A percentile compares a stretch with the other conserved stretches of the same genome.
Evolutionary conservation across 92 coral and sea anemone genomes (phyloP).

Genomic region (Siderastrea radians): DNA sequence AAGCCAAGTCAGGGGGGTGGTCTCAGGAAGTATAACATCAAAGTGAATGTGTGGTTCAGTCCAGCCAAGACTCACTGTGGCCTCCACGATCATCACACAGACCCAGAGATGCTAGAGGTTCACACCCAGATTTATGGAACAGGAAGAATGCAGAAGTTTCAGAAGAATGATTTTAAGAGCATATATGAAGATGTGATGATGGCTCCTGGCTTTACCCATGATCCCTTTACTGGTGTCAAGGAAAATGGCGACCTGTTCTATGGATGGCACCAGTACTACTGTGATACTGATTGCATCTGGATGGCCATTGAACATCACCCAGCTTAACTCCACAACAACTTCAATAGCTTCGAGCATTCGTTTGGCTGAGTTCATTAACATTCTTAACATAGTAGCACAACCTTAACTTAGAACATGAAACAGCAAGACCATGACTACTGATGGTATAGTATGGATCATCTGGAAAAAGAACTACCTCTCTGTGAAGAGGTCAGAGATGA

Average conservation of each 20-base stretch:
- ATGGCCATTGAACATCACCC: conserved; percentile 87
- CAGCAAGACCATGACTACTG: no score
- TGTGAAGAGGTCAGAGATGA: no score
- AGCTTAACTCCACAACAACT: not conserved
- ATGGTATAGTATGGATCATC: no score
- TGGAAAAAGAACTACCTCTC: no score
- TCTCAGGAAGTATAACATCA: conserved; percentile 57
- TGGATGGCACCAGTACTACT: conserved; percentile 85
- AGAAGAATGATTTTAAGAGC: conserved; percentile 45
- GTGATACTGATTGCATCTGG: conserved; percentile 86
- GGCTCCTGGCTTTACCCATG: conserved; percentile 81
- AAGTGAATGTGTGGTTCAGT: conserved; percentile 81
- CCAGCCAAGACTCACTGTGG: conserved; percentile 74
- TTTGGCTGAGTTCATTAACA: no score
- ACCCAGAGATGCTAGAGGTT: conserved; percentile 81
- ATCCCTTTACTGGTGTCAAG: conserved; percentile 73
- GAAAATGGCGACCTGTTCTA: conserved; percentile 67
- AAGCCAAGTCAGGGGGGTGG: not conserved
- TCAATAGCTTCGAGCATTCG: no score
- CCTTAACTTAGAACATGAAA: no score
- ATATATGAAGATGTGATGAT: conserved; percentile 80
- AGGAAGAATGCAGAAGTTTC: conserved; percentile 90
- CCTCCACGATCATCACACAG: conserved; percentile 70
- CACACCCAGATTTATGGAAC: conserved; percentile 76
- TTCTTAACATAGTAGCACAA: no score